phyloP scores from a whole-genome alignment of 2,888 invertebrate genomes.

The Drosophila villosipedis region DNA sequence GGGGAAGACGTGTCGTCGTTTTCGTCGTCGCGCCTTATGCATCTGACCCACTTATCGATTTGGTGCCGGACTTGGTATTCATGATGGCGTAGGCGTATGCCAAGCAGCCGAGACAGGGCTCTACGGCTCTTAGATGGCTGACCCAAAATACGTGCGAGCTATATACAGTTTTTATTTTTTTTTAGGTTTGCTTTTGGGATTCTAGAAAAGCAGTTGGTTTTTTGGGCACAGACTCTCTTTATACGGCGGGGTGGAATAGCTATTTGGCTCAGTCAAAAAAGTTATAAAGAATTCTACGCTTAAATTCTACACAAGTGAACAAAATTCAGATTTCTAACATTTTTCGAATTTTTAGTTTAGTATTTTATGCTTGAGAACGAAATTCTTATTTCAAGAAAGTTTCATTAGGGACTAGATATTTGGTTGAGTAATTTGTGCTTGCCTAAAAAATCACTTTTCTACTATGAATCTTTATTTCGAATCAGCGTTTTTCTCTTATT shows the following conservation, averaged over 20 bases:
- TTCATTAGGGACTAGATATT: neutral
- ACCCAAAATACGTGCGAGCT: conserved; percentile 52
- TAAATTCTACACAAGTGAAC: neutral
- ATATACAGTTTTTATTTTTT: neutral
- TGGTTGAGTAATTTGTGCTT: neutral
- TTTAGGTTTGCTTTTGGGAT: conserved; percentile 1
- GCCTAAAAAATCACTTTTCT: neutral
- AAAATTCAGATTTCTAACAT: neutral
- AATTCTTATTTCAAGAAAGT: neutral
- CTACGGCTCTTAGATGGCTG: conserved; percentile 16
- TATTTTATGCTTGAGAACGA: neutral
- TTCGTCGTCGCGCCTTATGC: conserved; percentile 75
- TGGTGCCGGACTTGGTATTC: conserved; percentile 75
- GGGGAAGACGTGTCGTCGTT: conserved; percentile 29
- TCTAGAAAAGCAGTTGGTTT: conserved; percentile 2
- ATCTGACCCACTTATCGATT: conserved; percentile 74
- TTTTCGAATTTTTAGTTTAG: neutral
- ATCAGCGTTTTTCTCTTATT: neutral
- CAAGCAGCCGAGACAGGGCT: conserved; percentile 8
- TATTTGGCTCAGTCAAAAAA: conserved; percentile 29
- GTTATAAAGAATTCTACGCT: neutral
- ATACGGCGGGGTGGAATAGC: conserved; percentile 10
- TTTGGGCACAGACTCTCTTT: conserved; percentile 1
- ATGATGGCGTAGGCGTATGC: conserved; percentile 53
- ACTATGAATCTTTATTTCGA: neutral